phyloP scores from a whole-genome alignment of 2,888 invertebrate genomes.

The Apotomis turbidana region DNA sequence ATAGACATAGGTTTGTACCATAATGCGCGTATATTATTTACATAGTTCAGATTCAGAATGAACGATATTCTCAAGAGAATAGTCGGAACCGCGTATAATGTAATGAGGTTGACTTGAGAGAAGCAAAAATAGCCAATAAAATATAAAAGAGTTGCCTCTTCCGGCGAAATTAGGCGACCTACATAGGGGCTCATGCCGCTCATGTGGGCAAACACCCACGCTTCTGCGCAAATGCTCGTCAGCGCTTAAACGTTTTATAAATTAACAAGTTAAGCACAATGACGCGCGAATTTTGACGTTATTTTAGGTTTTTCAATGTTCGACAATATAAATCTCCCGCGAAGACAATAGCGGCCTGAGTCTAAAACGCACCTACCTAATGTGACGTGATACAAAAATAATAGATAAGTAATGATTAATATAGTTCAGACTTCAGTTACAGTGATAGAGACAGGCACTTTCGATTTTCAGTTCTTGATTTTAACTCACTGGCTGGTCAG shows the following conservation, averaged over 20 bases:
- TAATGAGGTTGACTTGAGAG: slow-evolving; percentile 45
- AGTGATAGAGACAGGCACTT: no score
- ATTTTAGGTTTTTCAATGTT: not conserved
- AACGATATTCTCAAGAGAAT: not conserved
- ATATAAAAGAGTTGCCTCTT: slow-evolving; percentile 50
- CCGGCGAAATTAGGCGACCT: slow-evolving; percentile 61
- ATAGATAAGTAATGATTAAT: no score
- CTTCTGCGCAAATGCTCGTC: slow-evolving; percentile 71
- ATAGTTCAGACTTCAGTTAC: no score
- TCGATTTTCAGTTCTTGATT: no score
- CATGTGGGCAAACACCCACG: slow-evolving; percentile 61
- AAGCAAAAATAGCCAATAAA: slow-evolving; percentile 48
- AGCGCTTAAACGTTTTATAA: slow-evolving; percentile 66
- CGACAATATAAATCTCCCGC: not conserved
- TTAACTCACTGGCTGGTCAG: no score
- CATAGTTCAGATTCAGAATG: not conserved
- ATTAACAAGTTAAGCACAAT: slow-evolving; percentile 60
- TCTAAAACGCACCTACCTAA: not conserved
- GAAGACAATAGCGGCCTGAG: not conserved
- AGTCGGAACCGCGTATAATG: slow-evolving; percentile 9
- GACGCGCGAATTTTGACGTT: slow-evolving; percentile 31
- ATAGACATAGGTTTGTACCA: no score
- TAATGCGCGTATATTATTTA: no score
- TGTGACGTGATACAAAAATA: no score
- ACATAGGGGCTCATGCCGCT: slow-evolving; percentile 56